These are phyloP conservation scores for Pangasius mekongensis DNA, from an alignment of 2,797 vertebrate species.

Conservation along the genomic window DNA sequence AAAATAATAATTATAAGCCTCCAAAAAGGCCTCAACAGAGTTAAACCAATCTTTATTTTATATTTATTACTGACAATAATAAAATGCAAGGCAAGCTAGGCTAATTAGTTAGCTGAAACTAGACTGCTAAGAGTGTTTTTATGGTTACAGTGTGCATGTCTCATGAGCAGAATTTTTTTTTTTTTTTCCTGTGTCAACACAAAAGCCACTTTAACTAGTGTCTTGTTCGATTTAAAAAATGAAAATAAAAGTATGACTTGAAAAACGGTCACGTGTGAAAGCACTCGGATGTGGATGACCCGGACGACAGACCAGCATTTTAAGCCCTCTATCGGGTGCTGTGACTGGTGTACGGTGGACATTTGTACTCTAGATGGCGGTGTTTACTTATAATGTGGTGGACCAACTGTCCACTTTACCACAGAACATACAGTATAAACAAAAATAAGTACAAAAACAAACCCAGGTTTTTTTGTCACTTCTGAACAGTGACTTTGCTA, in stretches of 20 bases:
- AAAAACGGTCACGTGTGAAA: background rate
- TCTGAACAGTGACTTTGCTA: background rate
- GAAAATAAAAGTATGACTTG: background rate
- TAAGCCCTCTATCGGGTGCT: no score
- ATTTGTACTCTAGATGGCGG: background rate
- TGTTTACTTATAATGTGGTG: background rate
- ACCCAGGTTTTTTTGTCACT: background rate
- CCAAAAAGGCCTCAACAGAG: background rate
- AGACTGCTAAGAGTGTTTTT: background rate
- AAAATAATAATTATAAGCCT: background rate
- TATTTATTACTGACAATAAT: background rate
- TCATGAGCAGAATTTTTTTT: background rate
- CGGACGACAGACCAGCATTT: background rate
- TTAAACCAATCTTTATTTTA: no score
- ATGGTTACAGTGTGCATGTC: background rate
- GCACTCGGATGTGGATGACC: background rate
- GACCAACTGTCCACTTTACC: background rate
- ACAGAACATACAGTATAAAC: background rate
- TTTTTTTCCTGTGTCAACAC: background rate
- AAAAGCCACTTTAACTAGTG: background rate
- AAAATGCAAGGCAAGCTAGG: background rate
- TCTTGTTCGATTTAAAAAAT: background rate
- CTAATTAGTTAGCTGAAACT: background rate
- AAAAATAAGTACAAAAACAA: background rate
- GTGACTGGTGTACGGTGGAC: background rate